Conservation (phyloP, 2,888 invertebrate genomes). For the Tribolium freemani region DNA sequence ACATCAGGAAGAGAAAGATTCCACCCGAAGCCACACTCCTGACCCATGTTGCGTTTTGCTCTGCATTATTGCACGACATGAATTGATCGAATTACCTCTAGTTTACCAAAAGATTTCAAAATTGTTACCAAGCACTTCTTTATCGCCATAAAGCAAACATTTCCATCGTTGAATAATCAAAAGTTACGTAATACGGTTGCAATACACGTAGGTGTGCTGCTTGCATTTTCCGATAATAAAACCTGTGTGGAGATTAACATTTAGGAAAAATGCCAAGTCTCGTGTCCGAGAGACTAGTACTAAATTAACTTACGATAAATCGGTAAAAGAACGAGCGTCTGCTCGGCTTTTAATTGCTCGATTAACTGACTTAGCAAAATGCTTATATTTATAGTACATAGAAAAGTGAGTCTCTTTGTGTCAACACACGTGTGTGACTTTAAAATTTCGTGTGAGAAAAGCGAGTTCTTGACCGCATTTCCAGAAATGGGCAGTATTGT, state of each 20-base stretch:
- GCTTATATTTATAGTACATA: constrained; percentile 1
- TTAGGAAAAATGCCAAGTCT: constrained; percentile 14
- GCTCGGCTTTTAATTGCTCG: constrained; percentile 19
- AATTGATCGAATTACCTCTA: neutral
- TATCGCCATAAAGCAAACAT: constrained; percentile 15
- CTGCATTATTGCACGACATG: neutral
- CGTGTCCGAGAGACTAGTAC: neutral
- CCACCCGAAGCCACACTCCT: too few relatives aligned
- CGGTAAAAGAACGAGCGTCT: constrained; percentile 4
- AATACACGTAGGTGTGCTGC: constrained; percentile 8
- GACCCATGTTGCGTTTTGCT: neutral
- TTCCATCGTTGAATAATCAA: constrained; percentile 3
- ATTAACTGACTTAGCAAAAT: neutral
- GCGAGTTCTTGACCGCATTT: constrained; percentile 10
- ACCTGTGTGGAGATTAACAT: neutral
- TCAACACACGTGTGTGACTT: constrained; percentile 6
- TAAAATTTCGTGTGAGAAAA: neutral
- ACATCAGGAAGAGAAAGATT: too few relatives aligned
- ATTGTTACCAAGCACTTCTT: constrained; percentile 4
- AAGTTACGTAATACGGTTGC: constrained; percentile 8
- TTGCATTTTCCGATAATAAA: constrained; percentile 16
- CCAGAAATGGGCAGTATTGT: neutral
- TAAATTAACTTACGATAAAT: constrained; percentile 8
- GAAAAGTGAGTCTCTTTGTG: neutral
- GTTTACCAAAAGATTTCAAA: constrained; percentile 11